A percentile compares a stretch with the other conserved stretches of the same genome.
Evolutionary conservation across 2,113 vertebrate species (phyloP).

Genomic region (Hyla sarda): DNA sequence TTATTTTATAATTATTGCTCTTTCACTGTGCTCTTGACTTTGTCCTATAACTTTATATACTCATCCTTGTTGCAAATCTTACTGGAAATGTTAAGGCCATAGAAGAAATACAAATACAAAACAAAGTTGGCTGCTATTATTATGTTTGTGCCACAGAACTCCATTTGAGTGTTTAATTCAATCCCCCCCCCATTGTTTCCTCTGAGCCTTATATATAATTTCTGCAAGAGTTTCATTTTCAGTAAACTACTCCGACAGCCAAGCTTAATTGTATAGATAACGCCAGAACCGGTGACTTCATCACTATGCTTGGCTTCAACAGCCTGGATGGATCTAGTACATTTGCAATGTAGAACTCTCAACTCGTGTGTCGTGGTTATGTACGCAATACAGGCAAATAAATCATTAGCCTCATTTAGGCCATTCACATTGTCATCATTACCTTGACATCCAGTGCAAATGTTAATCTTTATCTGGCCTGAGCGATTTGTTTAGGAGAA

Average conservation of each 20-base stretch:
- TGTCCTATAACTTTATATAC: background rate
- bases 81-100: background rate
- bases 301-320: conserved; percentile 15
- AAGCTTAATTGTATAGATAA: conserved; percentile 11
- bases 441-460: conserved; percentile 12
- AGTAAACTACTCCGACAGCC: conserved; percentile 7
- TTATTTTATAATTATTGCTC: background rate
- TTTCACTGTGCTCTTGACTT: background rate
- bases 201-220: background rate
- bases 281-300: conserved; percentile 26
- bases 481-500: background rate
- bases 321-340: background rate
- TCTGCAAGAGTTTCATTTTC: conserved; percentile 7
- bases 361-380: background rate
- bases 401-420: conserved; percentile 8
- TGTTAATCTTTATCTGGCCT: conserved; percentile 10
- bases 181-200: background rate
- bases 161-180: background rate
- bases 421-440: conserved; percentile 16
- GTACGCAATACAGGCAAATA: background rate
- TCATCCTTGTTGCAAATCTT: background rate
- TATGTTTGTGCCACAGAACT: background rate
- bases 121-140: background rate
- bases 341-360: background rate
- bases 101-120: background rate